Evolutionary conservation across 2,888 invertebrate species (phyloP), one percentile per base, ranked within the genome.

Genomic region (Polylopha cassiicola): DNA sequence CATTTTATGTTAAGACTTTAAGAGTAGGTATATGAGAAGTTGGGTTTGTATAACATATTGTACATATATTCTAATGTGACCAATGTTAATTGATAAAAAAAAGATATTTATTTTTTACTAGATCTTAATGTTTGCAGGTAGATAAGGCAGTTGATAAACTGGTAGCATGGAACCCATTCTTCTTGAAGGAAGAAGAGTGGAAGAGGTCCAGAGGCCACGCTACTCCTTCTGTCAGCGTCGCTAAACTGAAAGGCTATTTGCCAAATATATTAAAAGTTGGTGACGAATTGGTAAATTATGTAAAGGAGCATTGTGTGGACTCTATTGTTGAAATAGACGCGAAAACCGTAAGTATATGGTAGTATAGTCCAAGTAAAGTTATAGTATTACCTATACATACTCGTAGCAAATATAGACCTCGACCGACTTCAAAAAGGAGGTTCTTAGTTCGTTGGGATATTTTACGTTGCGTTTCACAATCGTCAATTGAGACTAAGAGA

Each of bases 111-210:
- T n/a, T n/a, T n/a, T n/a, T n/a, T n/a, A n/a, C n/a, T n/a, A n/a
- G n/a, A n/a, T n/a, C n/a, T 18, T 20, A 1, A 9, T 20, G 20
- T 15, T 30, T 22, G 8, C 29, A 48, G 48, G 9, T 36, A 1
- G 48, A 48, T 17, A 46, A 44, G 21, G 31, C 10, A 3, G 34
- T 39, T 1, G 64, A 68, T 33, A 51, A 55, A 7, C 37, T 64
- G 5, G 45, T 59, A 4, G 48, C 48, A 2, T 38, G 41, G 10
- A 64, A 69, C 50, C 62, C 65, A 1, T 67, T 69, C 43, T 20
- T 54, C 10, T 42, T 54, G n/a, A 44, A 37, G 11, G 58, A 55
- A 6, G 56, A 57, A 7, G 52, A 49, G 13, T 67, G 61, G 66
- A 67, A 61, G 48, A 36, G 41, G 42, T 15, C 47, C 36, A 33